Evolutionary conservation across 2,797 vertebrate species (phyloP).

Genomic region (Oryzias dopingdopingensis): DNA sequence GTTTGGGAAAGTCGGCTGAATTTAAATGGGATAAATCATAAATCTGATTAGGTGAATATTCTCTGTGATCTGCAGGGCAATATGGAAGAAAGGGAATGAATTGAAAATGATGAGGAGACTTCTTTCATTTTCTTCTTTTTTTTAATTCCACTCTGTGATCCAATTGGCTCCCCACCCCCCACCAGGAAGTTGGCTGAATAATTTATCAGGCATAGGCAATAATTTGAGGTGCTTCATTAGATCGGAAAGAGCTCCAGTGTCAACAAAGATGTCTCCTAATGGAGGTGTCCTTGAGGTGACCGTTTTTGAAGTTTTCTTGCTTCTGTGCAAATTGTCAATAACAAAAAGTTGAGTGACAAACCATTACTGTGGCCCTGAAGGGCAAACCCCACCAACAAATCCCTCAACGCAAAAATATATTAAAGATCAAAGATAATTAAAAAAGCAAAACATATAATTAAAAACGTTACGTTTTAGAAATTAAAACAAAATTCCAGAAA

Average conservation of each 20-base stretch:
- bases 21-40: conserved; percentile 82
- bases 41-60: conserved; percentile 80
- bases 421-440: too few relatives aligned
- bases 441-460: too few relatives aligned
- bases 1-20: conserved; percentile 73
- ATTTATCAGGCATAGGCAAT: conserved; percentile 61
- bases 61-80: conserved; percentile 74
- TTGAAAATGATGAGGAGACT: conserved; percentile 73
- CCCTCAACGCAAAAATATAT: too few relatives aligned
- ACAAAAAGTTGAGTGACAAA: conserved; percentile 3
- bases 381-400: too few relatives aligned
- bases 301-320: conserved; percentile 26
- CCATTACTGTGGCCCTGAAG: too few relatives aligned
- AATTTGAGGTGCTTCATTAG: conserved; percentile 68
- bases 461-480: too few relatives aligned
- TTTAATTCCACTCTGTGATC: conserved; percentile 18
- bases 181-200: conserved; percentile 68
- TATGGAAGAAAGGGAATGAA: conserved; percentile 73
- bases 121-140: conserved; percentile 55
- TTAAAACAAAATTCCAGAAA: too few relatives aligned
- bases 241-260: conserved; percentile 57
- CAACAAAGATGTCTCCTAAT: conserved; percentile 58
- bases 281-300: conserved; percentile 59
- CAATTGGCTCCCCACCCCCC: conserved; percentile 33
- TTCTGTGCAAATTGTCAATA: conserved; percentile 30